A percentile compares a stretch with the other conserved stretches of the same genome.
Evolutionary conservation across 2,888 invertebrate species (phyloP).

Genomic region (Melitaea athalia): DNA sequence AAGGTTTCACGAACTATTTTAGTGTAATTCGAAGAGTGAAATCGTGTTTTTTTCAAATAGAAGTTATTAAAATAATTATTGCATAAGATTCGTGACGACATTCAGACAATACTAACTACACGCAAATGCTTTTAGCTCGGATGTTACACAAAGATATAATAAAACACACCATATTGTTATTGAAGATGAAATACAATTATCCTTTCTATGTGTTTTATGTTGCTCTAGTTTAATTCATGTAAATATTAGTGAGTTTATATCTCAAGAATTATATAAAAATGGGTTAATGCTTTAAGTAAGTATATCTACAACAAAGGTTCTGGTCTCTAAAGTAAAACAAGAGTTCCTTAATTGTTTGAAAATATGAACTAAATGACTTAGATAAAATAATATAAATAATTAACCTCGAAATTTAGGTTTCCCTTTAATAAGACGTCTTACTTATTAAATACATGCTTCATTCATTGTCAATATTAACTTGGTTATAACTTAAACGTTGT

Average conservation of each 20-base stretch:
- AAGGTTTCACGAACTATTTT: background rate
- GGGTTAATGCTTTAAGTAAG: too few species aligned
- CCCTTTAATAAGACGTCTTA: background rate
- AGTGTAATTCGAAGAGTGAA: background rate
- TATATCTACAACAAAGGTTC: too few species aligned
- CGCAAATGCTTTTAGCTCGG: constrained; percentile 24
- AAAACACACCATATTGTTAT: background rate
- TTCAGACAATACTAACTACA: constrained; percentile 15
- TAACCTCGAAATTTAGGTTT: too few species aligned
- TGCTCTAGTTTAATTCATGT: background rate
- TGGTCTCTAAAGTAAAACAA: too few species aligned
- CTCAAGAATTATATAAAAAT: too few species aligned
- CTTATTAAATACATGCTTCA: background rate
- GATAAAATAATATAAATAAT: too few species aligned
- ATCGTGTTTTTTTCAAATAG: constrained; percentile 12
- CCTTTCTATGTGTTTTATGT: background rate
- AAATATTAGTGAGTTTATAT: background rate
- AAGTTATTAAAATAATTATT: background rate
- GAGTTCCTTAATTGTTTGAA: too few species aligned
- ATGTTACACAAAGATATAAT: constrained; percentile 6
- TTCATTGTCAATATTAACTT: background rate
- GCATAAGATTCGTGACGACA: constrained; percentile 10
- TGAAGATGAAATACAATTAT: background rate
- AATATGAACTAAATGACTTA: too few species aligned
- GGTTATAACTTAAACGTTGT: constrained; percentile 4